These are phyloP conservation scores for Bothrops jararaca DNA, from an alignment of 2,113 vertebrate genomes.

Conservation along the genomic window DNA sequence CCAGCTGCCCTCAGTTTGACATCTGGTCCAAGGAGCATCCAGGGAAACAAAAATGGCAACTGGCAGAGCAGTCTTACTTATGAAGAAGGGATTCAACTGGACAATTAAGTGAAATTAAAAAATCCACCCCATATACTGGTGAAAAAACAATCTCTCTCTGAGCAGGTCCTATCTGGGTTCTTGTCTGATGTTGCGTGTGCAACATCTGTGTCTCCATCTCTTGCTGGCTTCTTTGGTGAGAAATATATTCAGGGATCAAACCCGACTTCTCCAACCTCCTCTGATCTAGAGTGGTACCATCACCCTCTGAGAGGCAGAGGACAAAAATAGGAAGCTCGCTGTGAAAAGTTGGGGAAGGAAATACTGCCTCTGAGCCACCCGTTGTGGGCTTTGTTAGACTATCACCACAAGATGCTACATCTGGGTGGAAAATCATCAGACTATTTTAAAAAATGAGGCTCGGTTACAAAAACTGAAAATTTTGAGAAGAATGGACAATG, in stretches of 20 bases:
- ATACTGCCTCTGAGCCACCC: background rate
- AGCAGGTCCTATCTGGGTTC: background rate
- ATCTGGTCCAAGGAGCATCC: background rate
- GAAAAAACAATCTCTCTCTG: background rate
- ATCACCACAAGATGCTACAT: slow-evolving; percentile 21
- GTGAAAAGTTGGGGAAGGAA: background rate
- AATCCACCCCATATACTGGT: background rate
- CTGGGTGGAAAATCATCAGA: slow-evolving; percentile 33
- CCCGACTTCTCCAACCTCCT: background rate
- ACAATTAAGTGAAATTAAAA: background rate
- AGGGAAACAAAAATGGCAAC: background rate
- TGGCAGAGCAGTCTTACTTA: background rate
- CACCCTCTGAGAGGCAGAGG: background rate
- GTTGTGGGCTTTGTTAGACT: background rate
- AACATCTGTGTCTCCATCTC: background rate
- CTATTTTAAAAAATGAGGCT: slow-evolving; percentile 17
- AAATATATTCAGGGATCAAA: background rate
- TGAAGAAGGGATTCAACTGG: background rate
- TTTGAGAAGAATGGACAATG: slow-evolving; percentile 56
- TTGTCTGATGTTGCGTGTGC: background rate
- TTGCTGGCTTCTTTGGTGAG: no score
- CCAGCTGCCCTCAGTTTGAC: background rate
- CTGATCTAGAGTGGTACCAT: background rate
- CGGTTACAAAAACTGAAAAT: slow-evolving; percentile 46
- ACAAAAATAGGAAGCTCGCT: background rate